Conservation (phyloP, 1,140 invertebrate genomes). For the Riptortus pedestris region DNA sequence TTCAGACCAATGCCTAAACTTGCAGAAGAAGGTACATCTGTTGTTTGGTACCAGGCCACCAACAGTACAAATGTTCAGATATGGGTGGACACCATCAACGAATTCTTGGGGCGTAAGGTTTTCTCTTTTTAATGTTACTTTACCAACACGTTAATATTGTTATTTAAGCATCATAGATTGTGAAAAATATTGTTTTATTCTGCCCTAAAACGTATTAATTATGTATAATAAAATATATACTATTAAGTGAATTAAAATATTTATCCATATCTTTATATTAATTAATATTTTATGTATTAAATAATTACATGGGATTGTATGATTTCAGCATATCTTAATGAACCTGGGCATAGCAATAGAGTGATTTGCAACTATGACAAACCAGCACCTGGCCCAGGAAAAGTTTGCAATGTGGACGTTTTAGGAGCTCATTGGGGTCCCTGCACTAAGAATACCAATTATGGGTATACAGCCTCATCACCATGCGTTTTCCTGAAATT, state of each 20-base stretch:
- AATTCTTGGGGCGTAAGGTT: conserved; percentile 64
- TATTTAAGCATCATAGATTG: not conserved
- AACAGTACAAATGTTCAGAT: conserved; percentile 51
- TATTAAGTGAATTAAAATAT: too few species aligned
- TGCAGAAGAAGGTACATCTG: conserved; percentile 58
- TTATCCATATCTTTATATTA: too few species aligned
- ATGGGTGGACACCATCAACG: conserved; percentile 56
- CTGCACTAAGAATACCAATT: conserved; percentile 52
- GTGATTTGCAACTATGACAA: conserved; percentile 54
- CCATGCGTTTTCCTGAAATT: conserved; percentile 81
- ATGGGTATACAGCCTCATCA: conserved; percentile 56
- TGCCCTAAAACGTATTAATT: too few species aligned
- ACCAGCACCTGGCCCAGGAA: conserved; percentile 40
- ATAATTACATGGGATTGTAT: not conserved
- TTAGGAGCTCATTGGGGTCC: conserved; percentile 43
- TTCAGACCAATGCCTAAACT: conserved; percentile 69
- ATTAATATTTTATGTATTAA: too few species aligned
- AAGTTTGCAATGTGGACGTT: conserved; percentile 61
- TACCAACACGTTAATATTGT: not conserved
- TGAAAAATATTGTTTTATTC: too few species aligned
- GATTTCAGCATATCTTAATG: not conserved
- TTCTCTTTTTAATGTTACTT: too few species aligned
- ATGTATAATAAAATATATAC: too few species aligned
- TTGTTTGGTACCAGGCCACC: conserved; percentile 68
- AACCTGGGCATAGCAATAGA: not conserved